Evolutionary conservation across 2,113 vertebrate species (phyloP).

Genomic region (Loxodonta africana): DNA sequence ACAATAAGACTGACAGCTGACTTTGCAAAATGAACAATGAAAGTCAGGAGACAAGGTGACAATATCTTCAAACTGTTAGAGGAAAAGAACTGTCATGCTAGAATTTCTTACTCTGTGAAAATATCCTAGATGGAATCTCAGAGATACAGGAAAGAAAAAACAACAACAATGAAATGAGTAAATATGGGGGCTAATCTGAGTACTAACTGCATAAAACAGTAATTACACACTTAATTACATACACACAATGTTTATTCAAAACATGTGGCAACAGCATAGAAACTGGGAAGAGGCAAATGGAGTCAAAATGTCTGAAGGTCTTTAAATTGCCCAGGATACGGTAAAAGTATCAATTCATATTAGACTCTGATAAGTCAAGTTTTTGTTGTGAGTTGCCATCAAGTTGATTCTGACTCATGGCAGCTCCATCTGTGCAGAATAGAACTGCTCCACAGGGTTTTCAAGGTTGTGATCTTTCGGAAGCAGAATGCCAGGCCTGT

Average conservation of each 20-base stretch:
- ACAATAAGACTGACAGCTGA: neutral
- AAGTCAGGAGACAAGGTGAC: neutral
- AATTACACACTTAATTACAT: too few relatives aligned
- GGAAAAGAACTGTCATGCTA: neutral
- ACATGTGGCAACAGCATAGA: neutral
- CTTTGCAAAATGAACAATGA: neutral
- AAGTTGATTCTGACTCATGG: too few relatives aligned
- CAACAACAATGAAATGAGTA: neutral
- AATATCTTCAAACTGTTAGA: neutral
- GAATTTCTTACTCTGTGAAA: slow-evolving; percentile 29
- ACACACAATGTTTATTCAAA: neutral
- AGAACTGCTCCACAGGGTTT: too few relatives aligned
- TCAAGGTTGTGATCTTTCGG: too few relatives aligned
- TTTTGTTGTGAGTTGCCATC: too few relatives aligned
- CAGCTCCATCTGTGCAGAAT: too few relatives aligned
- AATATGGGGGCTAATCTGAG: neutral
- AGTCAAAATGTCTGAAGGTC: neutral
- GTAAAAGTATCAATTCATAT: neutral
- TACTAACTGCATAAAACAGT: neutral
- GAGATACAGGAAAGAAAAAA: neutral
- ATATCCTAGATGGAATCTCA: neutral
- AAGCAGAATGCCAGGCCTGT: too few relatives aligned
- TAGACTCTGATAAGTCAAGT: neutral
- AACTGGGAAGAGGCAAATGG: neutral
- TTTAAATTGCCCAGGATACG: neutral